Conservation (phyloP, 2,888 invertebrate genomes). For the Pandemis cinnamomeana region DNA sequence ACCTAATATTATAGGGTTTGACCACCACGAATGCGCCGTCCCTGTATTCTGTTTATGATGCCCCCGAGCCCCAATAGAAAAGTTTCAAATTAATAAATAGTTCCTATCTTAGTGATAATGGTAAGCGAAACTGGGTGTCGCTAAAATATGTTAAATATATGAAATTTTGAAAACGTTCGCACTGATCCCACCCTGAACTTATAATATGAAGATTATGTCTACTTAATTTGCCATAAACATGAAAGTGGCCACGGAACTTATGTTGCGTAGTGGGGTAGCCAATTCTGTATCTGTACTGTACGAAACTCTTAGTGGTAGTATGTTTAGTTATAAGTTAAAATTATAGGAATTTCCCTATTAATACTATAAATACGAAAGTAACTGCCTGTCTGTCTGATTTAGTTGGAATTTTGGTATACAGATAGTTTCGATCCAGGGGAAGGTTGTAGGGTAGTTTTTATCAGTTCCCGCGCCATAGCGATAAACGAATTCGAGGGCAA, state of each 20-base stretch:
- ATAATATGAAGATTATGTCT: conserved; percentile 22
- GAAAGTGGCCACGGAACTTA: conserved; percentile 22
- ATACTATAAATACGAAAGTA: no score
- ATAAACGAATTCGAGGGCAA: no score
- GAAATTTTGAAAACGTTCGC: conserved; percentile 46
- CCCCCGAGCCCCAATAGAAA: background rate
- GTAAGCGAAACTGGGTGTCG: conserved; percentile 1
- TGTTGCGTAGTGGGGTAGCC: background rate
- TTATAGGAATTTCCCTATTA: no score
- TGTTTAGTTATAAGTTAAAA: no score
- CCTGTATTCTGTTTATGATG: background rate
- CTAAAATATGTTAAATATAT: background rate
- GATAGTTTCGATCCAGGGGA: no score
- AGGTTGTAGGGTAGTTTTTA: no score
- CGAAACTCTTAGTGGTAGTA: background rate
- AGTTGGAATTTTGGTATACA: no score
- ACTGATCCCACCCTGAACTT: conserved; percentile 51
- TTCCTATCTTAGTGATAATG: background rate
- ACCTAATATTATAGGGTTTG: conserved; percentile 47
- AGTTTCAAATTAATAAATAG: background rate
- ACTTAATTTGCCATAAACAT: conserved; percentile 13
- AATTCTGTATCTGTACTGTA: background rate
- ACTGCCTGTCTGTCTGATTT: no score
- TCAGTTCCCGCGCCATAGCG: no score
- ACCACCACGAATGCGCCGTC: conserved; percentile 52